Percentiles rank a stretch among this genome's conserved stretches.
phyloP scores from a whole-genome alignment of 2,888 invertebrate genomes.

The Agrochola circellaris region DNA sequence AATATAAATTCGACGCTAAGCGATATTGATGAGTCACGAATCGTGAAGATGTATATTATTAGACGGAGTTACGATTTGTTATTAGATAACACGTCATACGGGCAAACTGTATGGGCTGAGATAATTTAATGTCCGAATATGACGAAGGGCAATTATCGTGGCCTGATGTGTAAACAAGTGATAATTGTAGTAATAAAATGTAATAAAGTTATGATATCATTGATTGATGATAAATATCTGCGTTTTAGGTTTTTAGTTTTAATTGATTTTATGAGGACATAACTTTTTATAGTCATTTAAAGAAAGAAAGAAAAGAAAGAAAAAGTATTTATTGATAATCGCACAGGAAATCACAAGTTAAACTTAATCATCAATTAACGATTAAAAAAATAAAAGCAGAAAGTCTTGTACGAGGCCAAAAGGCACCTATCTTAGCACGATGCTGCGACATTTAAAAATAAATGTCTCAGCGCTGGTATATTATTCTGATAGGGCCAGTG shows the following conservation, averaged over 20 bases:
- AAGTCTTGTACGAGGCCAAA: no score
- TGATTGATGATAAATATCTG: conserved; percentile 17
- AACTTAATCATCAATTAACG: no score
- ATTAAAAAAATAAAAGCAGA: no score
- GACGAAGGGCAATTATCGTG: conserved; percentile 30
- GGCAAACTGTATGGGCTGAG: conserved; percentile 15
- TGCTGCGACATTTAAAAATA: no score
- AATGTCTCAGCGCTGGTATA: no score
- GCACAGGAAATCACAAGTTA: no score
- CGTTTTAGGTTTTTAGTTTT: conserved; percentile 16
- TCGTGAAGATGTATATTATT: conserved; percentile 43
- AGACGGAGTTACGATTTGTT: conserved; percentile 42
- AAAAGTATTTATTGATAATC: no score
- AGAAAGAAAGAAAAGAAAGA: no score
- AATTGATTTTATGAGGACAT: neutral
- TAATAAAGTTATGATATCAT: neutral
- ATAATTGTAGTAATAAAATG: conserved; percentile 36
- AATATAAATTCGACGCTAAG: conserved; percentile 31
- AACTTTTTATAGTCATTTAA: neutral
- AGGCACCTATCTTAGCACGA: no score
- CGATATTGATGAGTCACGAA: conserved; percentile 48
- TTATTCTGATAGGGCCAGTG: no score
- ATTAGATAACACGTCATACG: conserved; percentile 45
- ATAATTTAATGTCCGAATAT: conserved; percentile 41
- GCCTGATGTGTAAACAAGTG: conserved; percentile 39